A percentile compares a stretch with the other conserved stretches of the same genome.
phyloP scores from a whole-genome alignment of 1,140 invertebrate species.

The Brachionus angularis region DNA sequence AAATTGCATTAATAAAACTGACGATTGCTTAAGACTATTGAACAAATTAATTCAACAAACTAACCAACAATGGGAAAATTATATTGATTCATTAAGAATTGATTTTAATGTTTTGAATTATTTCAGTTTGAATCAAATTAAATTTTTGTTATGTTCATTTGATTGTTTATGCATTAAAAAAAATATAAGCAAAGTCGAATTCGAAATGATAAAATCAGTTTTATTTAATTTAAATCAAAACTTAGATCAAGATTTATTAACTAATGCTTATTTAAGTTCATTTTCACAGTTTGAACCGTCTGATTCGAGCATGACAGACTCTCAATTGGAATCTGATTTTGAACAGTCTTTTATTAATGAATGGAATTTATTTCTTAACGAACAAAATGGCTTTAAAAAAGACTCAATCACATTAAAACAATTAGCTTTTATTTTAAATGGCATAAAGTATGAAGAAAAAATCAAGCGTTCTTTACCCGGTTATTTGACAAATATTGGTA shows the following conservation, averaged over 20 bases:
- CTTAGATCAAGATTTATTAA: background rate
- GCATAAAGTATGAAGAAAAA: background rate
- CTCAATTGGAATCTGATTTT: too few species aligned
- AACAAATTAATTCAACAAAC: too few species aligned
- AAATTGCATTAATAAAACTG: too few species aligned
- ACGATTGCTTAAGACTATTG: too few species aligned
- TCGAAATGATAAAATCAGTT: background rate
- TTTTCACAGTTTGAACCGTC: background rate
- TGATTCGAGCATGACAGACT: background rate
- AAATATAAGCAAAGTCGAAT: background rate
- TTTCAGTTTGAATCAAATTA: constrained; percentile 14
- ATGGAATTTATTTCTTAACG: background rate
- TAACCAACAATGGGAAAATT: background rate
- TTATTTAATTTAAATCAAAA: constrained; percentile 2
- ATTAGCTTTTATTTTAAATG: background rate
- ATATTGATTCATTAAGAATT: background rate
- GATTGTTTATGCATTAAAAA: background rate
- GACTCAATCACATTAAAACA: background rate
- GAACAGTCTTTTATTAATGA: background rate
- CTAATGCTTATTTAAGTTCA: background rate
- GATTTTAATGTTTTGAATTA: background rate
- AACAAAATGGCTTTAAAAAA: background rate
- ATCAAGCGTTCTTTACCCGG: background rate
- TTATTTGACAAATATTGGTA: constrained; percentile 39
- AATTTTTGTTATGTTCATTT: background rate